A percentile compares a stretch with the other conserved stretches of the same genome.
Conservation (phyloP, 2,113 vertebrate genomes). For the Climacteris rufus region DNA sequence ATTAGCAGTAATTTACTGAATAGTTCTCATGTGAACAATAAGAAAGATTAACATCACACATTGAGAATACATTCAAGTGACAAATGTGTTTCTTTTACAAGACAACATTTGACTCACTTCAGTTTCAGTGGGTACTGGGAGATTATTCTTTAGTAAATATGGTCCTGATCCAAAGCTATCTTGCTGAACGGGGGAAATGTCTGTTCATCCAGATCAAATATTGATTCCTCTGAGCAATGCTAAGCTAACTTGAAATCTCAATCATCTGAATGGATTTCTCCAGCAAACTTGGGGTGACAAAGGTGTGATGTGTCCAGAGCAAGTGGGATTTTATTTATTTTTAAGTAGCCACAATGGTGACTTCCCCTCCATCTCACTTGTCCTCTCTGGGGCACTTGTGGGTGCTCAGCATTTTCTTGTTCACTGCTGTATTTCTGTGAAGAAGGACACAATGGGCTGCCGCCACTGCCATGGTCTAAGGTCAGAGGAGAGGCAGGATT, state of each 20-base stretch:
- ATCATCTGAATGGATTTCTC: background rate
- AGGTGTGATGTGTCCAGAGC: background rate
- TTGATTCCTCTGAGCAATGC: background rate
- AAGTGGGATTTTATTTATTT: background rate
- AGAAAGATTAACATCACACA: background rate
- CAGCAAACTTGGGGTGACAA: background rate
- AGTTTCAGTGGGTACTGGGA: background rate
- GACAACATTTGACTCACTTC: background rate
- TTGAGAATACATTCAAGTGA: background rate
- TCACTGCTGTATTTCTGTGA: background rate
- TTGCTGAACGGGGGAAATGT: background rate
- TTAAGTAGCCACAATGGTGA: background rate
- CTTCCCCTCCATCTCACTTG: background rate
- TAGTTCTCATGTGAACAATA: background rate
- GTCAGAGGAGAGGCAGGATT: background rate
- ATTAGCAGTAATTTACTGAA: slow-evolving; percentile 6
- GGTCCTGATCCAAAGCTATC: background rate
- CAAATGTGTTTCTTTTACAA: background rate
- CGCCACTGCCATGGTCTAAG: background rate
- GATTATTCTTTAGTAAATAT: background rate
- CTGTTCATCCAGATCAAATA: background rate
- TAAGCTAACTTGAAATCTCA: background rate
- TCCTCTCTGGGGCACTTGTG: background rate
- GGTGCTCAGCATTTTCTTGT: background rate
- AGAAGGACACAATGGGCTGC: background rate